Base-by-base conservation (phyloP, 2,113 vertebrate genomes). In the Zeus faber region DNA sequence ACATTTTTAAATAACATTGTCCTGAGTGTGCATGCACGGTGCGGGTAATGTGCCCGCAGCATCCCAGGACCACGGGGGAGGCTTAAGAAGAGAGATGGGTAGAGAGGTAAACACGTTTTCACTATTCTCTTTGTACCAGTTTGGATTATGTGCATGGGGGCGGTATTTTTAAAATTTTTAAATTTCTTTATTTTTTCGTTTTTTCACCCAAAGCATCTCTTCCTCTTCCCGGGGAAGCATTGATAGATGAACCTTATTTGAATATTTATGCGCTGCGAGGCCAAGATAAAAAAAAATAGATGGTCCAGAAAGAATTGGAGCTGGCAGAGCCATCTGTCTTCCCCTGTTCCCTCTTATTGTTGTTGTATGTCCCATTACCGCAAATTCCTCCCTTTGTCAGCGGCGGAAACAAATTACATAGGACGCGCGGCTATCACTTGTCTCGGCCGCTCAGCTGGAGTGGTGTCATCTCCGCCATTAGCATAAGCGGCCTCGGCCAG, bases 261-360 rank as follows among this genome's bases (percentile, higher is more conserved):
- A 80, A 87, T 80, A 85, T 87, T 67, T 89, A 81, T 73, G 62
- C 65, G 58, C 85, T 62, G 65, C 70, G 57, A 72, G 72, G 87
- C 86, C 83, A 83, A 84, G 87, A 86, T 86, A 89, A 91, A 90
- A 85, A 91, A 90, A 86, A 92, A 90, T 90, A 91, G 89, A 92
- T 72, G 79, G 89, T 87, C 83, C 76, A 84, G 63, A 83, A 88
- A 85, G 81, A 92, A 91, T 91, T 54, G 75, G 56, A 85, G 87
- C 85, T 91, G 92, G 91, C 90, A 93, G 87, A 67, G 62, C 90
- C 86, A 90, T 92, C 91, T 91, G 91, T 92, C 80, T 91, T 84
- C 81, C 27, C 72, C 77, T 57, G 9, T 66, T 70, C 58, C 55
- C 64, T 70, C 66, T 78, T 72, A 79, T 82, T 86, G 77, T 82